phyloP scores from a whole-genome alignment of 2,113 vertebrate species.

The Acanthochromis polyacanthus region DNA sequence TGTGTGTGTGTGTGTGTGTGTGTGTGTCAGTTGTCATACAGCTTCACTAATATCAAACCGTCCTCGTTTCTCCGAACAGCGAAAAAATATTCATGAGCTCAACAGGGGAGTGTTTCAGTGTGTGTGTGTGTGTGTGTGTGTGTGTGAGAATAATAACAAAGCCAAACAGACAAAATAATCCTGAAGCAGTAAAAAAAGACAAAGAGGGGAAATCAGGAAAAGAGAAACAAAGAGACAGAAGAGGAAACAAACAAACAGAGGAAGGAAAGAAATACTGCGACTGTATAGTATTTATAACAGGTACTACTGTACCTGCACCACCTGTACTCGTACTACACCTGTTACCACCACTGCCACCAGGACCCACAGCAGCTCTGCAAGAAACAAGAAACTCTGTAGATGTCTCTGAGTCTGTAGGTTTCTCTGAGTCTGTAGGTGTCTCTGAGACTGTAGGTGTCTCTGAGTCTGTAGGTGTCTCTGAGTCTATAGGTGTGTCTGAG shows the following conservation, averaged over 20 bases:
- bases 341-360: too few species aligned
- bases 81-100: conserved; percentile 61
- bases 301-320: not conserved
- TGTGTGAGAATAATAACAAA: conserved; percentile 29
- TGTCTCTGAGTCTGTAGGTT: not conserved
- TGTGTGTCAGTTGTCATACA: conserved; percentile 39
- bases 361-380: too few species aligned
- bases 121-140: conserved; percentile 25
- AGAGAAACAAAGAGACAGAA: not conserved
- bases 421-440: too few species aligned
- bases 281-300: not conserved
- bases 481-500: too few species aligned
- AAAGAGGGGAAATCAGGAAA: conserved; percentile 21
- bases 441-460: too few species aligned
- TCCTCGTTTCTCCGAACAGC: conserved; percentile 12
- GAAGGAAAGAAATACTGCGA: not conserved
- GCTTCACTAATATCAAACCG: conserved; percentile 54
- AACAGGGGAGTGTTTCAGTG: conserved; percentile 33
- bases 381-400: not conserved
- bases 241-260: not conserved
- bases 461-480: too few species aligned
- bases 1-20: conserved; percentile 31
- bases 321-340: too few species aligned
- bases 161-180: conserved; percentile 34
- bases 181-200: conserved; percentile 39